Percentiles rank a stretch among this genome's conserved stretches.
Conservation (phyloP, 2,888 invertebrate species). For the Caenorhabditis sp. region DNA sequence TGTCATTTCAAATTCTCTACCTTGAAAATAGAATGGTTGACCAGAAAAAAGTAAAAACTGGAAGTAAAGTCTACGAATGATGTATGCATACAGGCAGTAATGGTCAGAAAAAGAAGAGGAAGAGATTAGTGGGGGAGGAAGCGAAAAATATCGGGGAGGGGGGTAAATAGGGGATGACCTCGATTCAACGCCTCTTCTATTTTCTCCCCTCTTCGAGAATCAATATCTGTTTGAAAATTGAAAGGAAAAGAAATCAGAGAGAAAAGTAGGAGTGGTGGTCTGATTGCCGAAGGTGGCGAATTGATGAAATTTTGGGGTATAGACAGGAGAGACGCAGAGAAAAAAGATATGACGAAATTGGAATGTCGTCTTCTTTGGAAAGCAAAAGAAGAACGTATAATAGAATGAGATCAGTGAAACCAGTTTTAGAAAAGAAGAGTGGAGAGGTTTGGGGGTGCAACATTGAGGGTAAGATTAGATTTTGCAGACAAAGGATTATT, state of each 20-base stretch:
- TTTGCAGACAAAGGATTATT: too few species aligned
- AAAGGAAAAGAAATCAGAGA: background rate
- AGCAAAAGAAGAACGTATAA: background rate
- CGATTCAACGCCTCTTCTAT: too few species aligned
- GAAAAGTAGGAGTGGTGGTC: background rate
- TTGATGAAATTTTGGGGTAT: slow-evolving; percentile 26
- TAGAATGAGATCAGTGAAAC: background rate
- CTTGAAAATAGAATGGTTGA: too few species aligned
- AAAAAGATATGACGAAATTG: background rate
- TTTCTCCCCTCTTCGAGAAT: too few species aligned
- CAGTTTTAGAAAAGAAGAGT: too few species aligned
- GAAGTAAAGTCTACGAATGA: too few species aligned
- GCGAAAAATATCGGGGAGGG: too few species aligned
- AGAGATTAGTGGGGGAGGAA: slow-evolving; percentile 7
- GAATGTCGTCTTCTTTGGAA: background rate
- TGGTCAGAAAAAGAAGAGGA: slow-evolving; percentile 8
- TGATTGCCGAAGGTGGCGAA: slow-evolving; percentile 21
- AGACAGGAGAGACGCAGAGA: background rate
- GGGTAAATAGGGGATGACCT: background rate
- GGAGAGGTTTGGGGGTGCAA: too few species aligned
- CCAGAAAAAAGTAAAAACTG: too few species aligned
- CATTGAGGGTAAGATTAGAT: too few species aligned
- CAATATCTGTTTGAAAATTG: too few species aligned
- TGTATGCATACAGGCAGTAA: background rate
- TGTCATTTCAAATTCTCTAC: too few species aligned